phyloP scores from a whole-genome alignment of 1,140 invertebrate genomes.

The Colletes gigas region DNA sequence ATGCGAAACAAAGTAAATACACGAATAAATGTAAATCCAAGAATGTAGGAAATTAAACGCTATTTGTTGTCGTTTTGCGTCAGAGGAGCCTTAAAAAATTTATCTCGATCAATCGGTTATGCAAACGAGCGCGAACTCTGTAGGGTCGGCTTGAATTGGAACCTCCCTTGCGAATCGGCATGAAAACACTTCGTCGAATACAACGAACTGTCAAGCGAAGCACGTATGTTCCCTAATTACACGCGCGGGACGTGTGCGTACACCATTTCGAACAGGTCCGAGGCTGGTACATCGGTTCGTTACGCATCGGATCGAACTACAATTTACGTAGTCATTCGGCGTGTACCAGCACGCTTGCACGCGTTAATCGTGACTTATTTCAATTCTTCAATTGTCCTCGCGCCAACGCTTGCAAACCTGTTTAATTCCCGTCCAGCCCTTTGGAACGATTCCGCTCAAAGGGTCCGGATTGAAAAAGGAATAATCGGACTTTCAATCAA shows the following conservation, averaged over 20 bases:
- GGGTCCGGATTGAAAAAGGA: neutral
- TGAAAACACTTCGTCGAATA: slow-evolving; percentile 37
- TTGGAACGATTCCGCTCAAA: neutral
- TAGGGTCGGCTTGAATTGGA: slow-evolving; percentile 33
- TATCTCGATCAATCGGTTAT: slow-evolving; percentile 13
- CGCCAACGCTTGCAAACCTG: slow-evolving; percentile 19
- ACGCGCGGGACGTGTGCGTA: slow-evolving; percentile 49
- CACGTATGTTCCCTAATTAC: slow-evolving; percentile 49
- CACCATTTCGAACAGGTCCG: slow-evolving; percentile 40
- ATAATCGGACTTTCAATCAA: neutral
- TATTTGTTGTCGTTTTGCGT: neutral
- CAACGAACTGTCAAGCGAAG: slow-evolving; percentile 45
- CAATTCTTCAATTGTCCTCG: slow-evolving; percentile 39
- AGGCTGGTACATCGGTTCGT: slow-evolving; percentile 31
- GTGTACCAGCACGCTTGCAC: neutral
- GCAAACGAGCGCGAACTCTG: slow-evolving; percentile 18
- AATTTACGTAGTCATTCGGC: slow-evolving; percentile 42
- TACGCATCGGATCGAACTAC: slow-evolving; percentile 32
- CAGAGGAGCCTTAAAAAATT: slow-evolving; percentile 11
- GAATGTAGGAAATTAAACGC: neutral
- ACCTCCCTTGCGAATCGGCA: slow-evolving; percentile 38
- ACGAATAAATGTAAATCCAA: no score
- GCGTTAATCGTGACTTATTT: slow-evolving; percentile 43
- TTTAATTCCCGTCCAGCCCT: neutral
- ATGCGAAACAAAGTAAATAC: no score